phyloP scores from a whole-genome alignment of 2,888 invertebrate species.

The Autographa pulchrina region DNA sequence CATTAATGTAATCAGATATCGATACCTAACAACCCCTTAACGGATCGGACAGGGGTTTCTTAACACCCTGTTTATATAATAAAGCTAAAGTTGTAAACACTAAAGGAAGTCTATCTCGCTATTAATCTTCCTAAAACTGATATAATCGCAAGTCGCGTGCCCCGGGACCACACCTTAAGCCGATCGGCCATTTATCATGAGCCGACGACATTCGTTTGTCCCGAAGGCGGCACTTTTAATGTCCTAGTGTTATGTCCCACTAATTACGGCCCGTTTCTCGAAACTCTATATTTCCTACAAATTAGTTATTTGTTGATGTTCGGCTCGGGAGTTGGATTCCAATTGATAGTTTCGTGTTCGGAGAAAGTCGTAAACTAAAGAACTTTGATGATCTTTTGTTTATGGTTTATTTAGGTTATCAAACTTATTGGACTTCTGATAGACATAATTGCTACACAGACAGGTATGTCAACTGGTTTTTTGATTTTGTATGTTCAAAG shows the following conservation, averaged over 20 bases:
- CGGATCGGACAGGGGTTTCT: too few relatives aligned
- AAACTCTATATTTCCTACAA: slow-evolving; percentile 5
- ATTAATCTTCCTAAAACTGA: not conserved
- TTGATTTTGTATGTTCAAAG: not conserved
- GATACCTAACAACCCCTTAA: too few relatives aligned
- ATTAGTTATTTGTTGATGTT: slow-evolving; percentile 2
- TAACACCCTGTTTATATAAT: too few relatives aligned
- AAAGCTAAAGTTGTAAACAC: too few relatives aligned
- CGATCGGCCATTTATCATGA: slow-evolving; percentile 14
- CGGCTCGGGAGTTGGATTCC: not conserved
- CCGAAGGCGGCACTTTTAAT: slow-evolving; percentile 23
- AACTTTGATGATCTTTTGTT: not conserved
- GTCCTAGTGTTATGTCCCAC: slow-evolving; percentile 18
- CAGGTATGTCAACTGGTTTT: not conserved
- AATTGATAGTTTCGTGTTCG: not conserved
- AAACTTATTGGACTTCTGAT: not conserved
- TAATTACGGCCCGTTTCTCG: slow-evolving; percentile 20
- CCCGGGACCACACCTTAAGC: slow-evolving; percentile 10
- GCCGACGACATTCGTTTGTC: slow-evolving; percentile 15
- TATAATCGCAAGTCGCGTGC: slow-evolving; percentile 7
- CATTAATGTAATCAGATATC: too few relatives aligned
- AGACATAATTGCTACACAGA: not conserved
- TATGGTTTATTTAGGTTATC: not conserved
- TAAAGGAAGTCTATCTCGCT: too few relatives aligned
- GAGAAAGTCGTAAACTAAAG: not conserved